Conservation (phyloP, 2,888 invertebrate genomes). For the Sminthurinus aureus region DNA sequence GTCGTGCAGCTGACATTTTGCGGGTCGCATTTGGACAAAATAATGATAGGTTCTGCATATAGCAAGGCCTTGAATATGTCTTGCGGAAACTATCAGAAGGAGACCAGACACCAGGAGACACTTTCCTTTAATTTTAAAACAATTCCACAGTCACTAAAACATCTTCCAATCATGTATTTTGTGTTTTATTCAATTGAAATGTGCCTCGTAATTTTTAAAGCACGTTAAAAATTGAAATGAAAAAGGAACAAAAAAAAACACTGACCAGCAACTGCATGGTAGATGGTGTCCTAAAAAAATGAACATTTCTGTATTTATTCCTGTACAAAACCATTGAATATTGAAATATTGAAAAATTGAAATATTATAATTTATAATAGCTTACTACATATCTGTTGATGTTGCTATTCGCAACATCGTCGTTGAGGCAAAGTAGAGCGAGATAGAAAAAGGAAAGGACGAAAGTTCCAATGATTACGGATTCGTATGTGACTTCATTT, state of each 20-base stretch:
- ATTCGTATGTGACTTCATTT: constrained; percentile 26
- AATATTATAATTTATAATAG: not conserved
- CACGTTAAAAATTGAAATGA: constrained; percentile 19
- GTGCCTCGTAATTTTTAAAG: no score
- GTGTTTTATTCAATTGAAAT: no score
- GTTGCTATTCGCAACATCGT: constrained; percentile 31
- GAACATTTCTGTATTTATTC: not conserved
- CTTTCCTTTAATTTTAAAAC: constrained; percentile 26
- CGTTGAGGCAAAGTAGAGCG: constrained; percentile 19
- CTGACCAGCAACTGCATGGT: constrained; percentile 11
- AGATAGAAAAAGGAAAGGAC: constrained; percentile 44
- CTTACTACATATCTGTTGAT: constrained; percentile 38
- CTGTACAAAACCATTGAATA: not conserved
- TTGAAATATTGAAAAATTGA: not conserved
- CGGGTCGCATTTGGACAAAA: not conserved
- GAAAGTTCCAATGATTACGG: constrained; percentile 13
- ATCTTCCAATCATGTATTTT: no score
- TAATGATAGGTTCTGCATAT: constrained; percentile 15
- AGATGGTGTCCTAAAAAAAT: not conserved
- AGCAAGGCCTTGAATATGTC: constrained; percentile 41
- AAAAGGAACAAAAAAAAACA: constrained; percentile 34
- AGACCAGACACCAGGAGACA: constrained; percentile 36
- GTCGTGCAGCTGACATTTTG: constrained; percentile 24
- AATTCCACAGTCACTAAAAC: no score
- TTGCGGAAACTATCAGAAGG: constrained; percentile 41